Base-by-base conservation (phyloP, 92 coral and sea anemone species). In the Anthopleura xanthogrammica region DNA sequence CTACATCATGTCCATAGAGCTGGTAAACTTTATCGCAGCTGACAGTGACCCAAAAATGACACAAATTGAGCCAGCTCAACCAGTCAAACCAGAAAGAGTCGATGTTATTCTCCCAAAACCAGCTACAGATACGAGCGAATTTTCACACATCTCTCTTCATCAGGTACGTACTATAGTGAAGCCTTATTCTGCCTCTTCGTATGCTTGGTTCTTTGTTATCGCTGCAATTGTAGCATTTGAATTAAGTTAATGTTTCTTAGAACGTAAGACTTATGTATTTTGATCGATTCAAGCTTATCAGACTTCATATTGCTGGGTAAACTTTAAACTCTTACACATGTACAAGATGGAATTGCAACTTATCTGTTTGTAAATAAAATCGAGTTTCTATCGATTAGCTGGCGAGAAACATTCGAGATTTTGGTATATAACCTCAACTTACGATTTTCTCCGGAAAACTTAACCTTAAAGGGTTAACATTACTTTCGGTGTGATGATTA, bases 111-210 rank as follows among this genome's bases (percentile, higher is more conserved):
- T 50, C 2, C 82, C 82, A 4, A 57, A 41, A 39, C 19, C n/a
- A 12, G 60, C 46, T 79, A 12, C 73, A 52, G 82, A 79, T 39
- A 22, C 82, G 1, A 79, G 82, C 24, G 91, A 88, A 56, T 78
- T 83, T 22, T 79, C 85, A 39, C 91, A 88, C 60, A 88, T 88
- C 24, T 60, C 88, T 41, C 82, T 88, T 8, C 91, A 88, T 56
- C 91, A 88, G 91, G 91, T 88, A 79, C 43, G 5, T 5, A 46
- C 5, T 9, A 46, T 1, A 40, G 1, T 12, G 24, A 5, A 17
- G 16, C 5, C 40, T 2, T 2, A 19, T 7, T 78, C 24, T 10
- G 50, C 24, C 39, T 60, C 17, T 73, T 43, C 19, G 14, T 5
- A 36, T 1, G 1, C 80, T 16, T 22, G 16, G 57, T 58, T 62